Evolutionary conservation across 2,113 vertebrate genomes (phyloP).

Genomic region (Paratilapia polleni): DNA sequence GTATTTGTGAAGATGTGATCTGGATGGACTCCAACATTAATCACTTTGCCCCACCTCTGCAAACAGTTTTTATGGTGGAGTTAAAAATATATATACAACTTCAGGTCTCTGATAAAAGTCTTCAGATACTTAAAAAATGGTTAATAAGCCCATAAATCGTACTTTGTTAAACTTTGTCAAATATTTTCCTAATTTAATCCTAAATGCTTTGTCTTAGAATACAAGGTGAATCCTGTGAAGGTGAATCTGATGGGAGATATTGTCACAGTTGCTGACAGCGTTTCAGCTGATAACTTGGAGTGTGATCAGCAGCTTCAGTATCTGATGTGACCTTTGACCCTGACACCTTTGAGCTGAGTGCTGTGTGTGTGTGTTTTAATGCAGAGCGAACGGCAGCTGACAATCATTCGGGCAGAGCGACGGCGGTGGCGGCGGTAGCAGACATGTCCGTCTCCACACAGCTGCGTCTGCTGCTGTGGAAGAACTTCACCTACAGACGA

Average conservation of each 20-base stretch:
- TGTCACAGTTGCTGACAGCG: neutral
- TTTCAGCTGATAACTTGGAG: constrained; percentile 5
- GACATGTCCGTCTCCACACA: constrained; percentile 91
- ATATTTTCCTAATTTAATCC: neutral
- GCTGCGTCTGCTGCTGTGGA: constrained; percentile 95
- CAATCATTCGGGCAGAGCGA: constrained; percentile 76
- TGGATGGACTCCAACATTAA: too few species aligned
- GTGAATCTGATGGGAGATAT: neutral
- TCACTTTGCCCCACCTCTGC: too few species aligned
- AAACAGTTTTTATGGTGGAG: too few species aligned
- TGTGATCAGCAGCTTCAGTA: constrained; percentile 37
- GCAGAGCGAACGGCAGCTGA: neutral
- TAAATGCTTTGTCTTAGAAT: neutral
- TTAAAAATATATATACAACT: accelerated
- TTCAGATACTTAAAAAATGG: neutral
- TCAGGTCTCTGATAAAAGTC: neutral
- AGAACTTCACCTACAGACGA: constrained; percentile 94
- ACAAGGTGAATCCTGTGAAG: neutral
- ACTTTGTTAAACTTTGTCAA: neutral
- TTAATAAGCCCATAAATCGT: neutral
- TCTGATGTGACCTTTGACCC: constrained; percentile 61
- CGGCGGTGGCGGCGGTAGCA: constrained; percentile 37
- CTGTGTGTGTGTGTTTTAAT: constrained; percentile 27
- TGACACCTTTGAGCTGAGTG: constrained; percentile 60
- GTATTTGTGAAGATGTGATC: neutral